Evolutionary conservation across 2,113 vertebrate genomes (phyloP).

Genomic region (Cebus imitator): DNA sequence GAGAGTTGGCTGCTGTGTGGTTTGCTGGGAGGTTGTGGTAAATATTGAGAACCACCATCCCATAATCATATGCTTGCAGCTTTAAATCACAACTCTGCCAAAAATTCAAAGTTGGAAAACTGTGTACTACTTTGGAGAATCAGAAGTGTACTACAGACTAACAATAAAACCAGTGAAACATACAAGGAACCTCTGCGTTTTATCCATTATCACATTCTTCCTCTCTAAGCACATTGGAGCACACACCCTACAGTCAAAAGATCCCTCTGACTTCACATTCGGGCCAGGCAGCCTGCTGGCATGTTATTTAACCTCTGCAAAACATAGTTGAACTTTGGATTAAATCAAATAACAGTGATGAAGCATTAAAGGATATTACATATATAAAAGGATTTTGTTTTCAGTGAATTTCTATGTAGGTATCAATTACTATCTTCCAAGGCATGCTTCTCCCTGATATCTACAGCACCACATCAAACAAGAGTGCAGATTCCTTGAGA

Average conservation of each 20-base stretch:
- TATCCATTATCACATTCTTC: not conserved
- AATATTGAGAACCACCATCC: conserved; percentile 61
- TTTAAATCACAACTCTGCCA: conserved; percentile 64
- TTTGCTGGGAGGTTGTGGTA: conserved; percentile 53
- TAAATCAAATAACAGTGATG: not conserved
- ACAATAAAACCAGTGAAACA: not conserved
- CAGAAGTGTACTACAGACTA: conserved; percentile 7
- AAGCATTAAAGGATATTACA: not conserved
- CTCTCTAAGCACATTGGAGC: not conserved
- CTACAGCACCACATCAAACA: not conserved
- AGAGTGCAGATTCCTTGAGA: not conserved
- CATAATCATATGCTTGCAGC: conserved; percentile 61
- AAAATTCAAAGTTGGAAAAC: conserved; percentile 59
- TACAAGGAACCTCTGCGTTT: not conserved
- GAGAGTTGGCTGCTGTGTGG: conserved; percentile 1
- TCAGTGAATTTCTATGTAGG: not conserved
- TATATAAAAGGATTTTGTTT: conserved; percentile 14
- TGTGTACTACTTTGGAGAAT: conserved; percentile 13
- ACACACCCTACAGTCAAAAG: not conserved
- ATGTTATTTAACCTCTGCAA: not conserved
- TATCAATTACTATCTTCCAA: not conserved
- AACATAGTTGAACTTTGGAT: not conserved
- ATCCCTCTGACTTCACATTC: not conserved
- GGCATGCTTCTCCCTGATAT: not conserved
- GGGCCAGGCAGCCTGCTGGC: not conserved